Evolutionary conservation across 2,797 vertebrate genomes (phyloP), one percentile per base, ranked within the genome.

Genomic region (Melopsittacus undulatus): DNA sequence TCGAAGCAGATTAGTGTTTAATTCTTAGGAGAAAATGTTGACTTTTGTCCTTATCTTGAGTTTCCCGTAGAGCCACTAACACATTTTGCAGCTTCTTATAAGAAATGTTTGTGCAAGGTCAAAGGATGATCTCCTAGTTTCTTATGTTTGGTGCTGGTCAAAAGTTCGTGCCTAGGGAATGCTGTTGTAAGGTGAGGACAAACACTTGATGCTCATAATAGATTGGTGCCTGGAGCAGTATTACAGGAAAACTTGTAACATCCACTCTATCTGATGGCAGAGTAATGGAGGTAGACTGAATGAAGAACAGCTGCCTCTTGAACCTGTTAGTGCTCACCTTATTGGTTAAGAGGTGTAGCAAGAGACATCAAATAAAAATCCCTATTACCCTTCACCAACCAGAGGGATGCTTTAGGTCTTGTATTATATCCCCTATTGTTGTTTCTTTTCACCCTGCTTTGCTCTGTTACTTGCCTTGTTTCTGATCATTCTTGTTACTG

Each of bases 1-100:
- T 94, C 89, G 84, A 49, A 91, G 66, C 40, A 87, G 87, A 77
- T 95, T 78, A 82, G 36, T 49, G 59, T 70, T 49, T 42, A 63
- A 51, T 68, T 78, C 70, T 63, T 75, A 7, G 29, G 66, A 85
- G 64, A 91, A 79, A 91, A 89, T 10, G 6, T 34, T 62, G 36
- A n/a, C 51, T 86, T 61, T 76, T 63, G 23, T 57, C 10, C 64
- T 63, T 76, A 59, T 81, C 87, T 69, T 26, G 85, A 67, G 54
- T 78, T 91, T 94, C 77, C 84, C 38, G 20, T 23, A 36, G 40
- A 79, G 54, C 19, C 2, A 4, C 40, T 76, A 38, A 20, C 0
- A 4, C 45, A 63, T 79, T 91, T 90, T 94, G 54, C 46, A 59
- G 48, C 42, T 85, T 26, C 48, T 91, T 59, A 19, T 57, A 40